These are phyloP conservation scores for Phymatocera aterrima DNA, from an alignment of 2,888 invertebrate genomes.

Conservation along the genomic window DNA sequence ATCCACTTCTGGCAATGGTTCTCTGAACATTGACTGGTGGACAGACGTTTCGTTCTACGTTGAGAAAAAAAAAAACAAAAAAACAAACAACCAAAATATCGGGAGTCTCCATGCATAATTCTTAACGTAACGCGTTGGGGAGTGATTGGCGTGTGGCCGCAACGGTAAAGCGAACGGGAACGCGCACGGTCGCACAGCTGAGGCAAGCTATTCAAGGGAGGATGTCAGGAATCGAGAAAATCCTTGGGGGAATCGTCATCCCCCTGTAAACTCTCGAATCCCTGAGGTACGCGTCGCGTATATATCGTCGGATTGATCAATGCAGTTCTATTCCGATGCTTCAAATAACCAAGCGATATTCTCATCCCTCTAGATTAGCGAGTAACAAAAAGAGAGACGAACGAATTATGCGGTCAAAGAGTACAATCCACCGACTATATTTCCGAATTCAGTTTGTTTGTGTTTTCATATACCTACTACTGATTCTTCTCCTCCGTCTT, in stretches of 20 bases:
- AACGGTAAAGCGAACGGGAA: background rate
- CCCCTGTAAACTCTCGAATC: background rate
- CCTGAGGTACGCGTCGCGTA: background rate
- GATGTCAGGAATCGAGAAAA: background rate
- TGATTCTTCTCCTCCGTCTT: background rate
- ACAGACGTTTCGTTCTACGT: too few relatives aligned
- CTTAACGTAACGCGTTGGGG: background rate
- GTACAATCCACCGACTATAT: constrained; percentile 4
- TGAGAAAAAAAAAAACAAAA: too few relatives aligned
- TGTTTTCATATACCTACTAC: background rate
- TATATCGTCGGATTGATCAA: constrained; percentile 28
- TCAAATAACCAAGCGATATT: constrained; percentile 12
- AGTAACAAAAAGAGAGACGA: background rate
- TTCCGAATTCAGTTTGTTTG: background rate
- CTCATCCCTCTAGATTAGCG: background rate
- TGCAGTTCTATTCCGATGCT: constrained; percentile 1
- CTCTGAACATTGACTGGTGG: too few relatives aligned
- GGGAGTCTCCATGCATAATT: background rate
- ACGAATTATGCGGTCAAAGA: constrained; percentile 18
- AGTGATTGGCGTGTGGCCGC: background rate
- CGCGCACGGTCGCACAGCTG: constrained; percentile 1
- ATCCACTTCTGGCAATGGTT: too few relatives aligned
- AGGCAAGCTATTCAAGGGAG: constrained; percentile 8
- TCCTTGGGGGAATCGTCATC: constrained; percentile 2
- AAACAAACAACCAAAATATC: too few relatives aligned